phyloP scores from a whole-genome alignment of 2,888 invertebrate genomes.

The Anaspis maculata region DNA sequence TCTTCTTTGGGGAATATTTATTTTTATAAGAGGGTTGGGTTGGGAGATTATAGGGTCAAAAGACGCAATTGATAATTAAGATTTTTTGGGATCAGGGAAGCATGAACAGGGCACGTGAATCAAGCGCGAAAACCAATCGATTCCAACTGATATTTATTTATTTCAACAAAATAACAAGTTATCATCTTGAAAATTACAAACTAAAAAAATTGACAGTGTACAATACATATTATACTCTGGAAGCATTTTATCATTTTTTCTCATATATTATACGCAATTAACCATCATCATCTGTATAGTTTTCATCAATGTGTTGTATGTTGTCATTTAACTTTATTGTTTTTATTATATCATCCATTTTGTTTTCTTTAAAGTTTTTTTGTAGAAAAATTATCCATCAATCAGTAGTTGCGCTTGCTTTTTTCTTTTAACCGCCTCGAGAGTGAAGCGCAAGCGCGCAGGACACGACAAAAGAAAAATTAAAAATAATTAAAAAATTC shows the following conservation, averaged over 20 bases:
- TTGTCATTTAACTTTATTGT: too few relatives aligned
- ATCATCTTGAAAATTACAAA: constrained; percentile 39
- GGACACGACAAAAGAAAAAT: constrained; percentile 28
- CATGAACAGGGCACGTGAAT: too few relatives aligned
- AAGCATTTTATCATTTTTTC: constrained; percentile 33
- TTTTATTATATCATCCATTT: too few relatives aligned
- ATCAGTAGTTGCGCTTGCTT: constrained; percentile 35
- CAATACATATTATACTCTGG: constrained; percentile 31
- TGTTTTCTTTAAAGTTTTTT: too few relatives aligned
- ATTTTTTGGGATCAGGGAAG: too few relatives aligned
- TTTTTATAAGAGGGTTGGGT: too few relatives aligned
- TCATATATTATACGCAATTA: too few relatives aligned
- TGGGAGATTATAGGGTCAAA: too few relatives aligned
- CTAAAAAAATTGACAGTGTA: constrained; percentile 42
- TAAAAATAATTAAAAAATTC: constrained; percentile 35
- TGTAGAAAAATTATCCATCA: constrained; percentile 40
- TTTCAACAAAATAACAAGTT: constrained; percentile 43
- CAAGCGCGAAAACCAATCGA: constrained; percentile 14
- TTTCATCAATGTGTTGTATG: too few relatives aligned
- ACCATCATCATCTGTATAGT: constrained; percentile 16
- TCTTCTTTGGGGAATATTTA: too few relatives aligned
- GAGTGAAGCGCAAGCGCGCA: too few relatives aligned
- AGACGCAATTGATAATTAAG: too few relatives aligned
- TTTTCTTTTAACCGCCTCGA: constrained; percentile 31
- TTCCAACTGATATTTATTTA: constrained; percentile 42